Evolutionary conservation across 1,140 invertebrate species (phyloP).

Genomic region (Popillia japonica): DNA sequence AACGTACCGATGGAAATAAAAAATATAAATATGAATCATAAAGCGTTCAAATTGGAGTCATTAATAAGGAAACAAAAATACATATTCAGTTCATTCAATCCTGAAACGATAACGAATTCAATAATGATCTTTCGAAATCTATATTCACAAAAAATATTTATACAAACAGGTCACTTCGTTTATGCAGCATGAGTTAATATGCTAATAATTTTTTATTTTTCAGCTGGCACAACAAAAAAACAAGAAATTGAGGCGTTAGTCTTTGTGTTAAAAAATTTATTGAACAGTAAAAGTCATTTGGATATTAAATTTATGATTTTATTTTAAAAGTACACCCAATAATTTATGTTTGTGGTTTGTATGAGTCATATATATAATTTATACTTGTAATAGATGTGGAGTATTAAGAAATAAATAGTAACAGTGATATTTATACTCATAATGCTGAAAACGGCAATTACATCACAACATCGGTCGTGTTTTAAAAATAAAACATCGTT

Average conservation of each 20-base stretch:
- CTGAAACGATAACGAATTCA: background rate
- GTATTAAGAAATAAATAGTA: too few species aligned
- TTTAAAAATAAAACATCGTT: too few species aligned
- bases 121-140: conserved; percentile 10
- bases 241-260: background rate
- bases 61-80: conserved; percentile 7
- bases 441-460: too few species aligned
- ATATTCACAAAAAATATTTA: conserved; percentile 8
- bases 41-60: background rate
- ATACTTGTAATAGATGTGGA: too few species aligned
- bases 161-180: background rate
- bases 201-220: conserved; percentile 7
- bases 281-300: background rate
- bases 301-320: background rate
- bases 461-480: too few species aligned
- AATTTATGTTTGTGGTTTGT: background rate
- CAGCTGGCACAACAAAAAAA: conserved; percentile 7
- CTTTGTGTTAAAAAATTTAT: background rate
- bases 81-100: conserved; percentile 11
- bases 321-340: background rate
- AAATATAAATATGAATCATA: background rate
- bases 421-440: too few species aligned
- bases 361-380: too few species aligned
- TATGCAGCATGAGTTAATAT: background rate
- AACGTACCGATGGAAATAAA: too few species aligned